Conservation (phyloP, 2,797 vertebrate genomes). For the Pantherophis vulpinus region DNA sequence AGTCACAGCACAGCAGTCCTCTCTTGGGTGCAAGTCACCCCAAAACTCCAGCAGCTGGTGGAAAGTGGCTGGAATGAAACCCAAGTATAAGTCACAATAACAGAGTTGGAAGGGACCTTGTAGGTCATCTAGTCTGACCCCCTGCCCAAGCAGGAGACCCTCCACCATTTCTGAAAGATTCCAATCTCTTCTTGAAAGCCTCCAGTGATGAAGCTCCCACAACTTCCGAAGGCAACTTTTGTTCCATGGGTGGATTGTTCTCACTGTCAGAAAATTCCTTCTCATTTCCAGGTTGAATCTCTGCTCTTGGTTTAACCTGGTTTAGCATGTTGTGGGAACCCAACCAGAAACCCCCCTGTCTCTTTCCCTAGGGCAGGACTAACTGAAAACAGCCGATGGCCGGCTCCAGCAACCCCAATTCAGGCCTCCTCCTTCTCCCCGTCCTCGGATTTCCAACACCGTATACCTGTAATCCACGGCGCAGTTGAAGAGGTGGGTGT, state of each 20-base stretch:
- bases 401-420: too few relatives aligned
- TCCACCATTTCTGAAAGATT: too few relatives aligned
- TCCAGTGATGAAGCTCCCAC: too few relatives aligned
- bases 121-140: background rate
- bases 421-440: too few relatives aligned
- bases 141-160: background rate
- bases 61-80: background rate
- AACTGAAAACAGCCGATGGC: background rate
- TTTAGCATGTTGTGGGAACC: background rate
- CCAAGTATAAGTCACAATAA: background rate
- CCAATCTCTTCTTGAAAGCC: too few relatives aligned
- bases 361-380: too few relatives aligned
- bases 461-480: conserved; percentile 88
- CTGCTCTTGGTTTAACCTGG: background rate
- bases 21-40: background rate
- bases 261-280: too few relatives aligned
- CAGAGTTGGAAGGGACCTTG: background rate
- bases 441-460: background rate
- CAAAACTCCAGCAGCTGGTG: background rate
- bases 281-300: background rate
- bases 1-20: background rate
- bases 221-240: too few relatives aligned
- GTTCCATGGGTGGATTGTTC: too few relatives aligned
- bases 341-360: too few relatives aligned
- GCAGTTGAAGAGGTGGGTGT: conserved; percentile 87